Conservation (phyloP, 2,797 vertebrate species). For the Trachurus trachurus region DNA sequence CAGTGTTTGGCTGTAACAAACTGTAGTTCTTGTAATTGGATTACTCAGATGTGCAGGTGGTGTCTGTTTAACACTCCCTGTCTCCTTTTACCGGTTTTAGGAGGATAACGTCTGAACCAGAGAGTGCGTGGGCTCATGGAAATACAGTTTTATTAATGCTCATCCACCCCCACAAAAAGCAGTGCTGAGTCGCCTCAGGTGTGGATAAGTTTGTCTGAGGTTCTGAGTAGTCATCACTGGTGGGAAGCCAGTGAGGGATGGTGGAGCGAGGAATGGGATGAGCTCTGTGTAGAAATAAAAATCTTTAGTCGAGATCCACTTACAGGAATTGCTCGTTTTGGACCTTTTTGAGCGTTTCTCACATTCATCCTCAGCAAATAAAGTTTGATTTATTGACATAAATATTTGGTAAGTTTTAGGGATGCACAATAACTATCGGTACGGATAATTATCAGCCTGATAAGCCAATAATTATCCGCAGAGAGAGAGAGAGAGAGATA, state of each 20-base stretch:
- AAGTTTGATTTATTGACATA: neutral
- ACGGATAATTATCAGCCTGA: too few relatives aligned
- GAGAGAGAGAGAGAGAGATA: too few relatives aligned
- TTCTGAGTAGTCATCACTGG: neutral
- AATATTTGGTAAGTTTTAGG: neutral
- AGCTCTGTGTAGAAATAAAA: neutral
- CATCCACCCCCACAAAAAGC: neutral
- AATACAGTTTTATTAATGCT: neutral
- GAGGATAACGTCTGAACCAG: neutral
- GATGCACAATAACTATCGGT: too few relatives aligned
- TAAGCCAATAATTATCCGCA: too few relatives aligned
- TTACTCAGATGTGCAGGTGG: neutral
- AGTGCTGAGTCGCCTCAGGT: neutral
- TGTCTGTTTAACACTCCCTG: conserved; percentile 5
- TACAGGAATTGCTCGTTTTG: neutral
- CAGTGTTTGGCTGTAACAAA: conserved; percentile 21
- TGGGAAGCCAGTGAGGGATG: conserved; percentile 20
- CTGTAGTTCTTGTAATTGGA: conserved; percentile 30
- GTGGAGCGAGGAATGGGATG: neutral
- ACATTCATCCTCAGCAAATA: neutral
- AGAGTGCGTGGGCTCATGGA: neutral
- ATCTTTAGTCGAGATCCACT: neutral
- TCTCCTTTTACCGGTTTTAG: neutral
- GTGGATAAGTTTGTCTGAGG: neutral
- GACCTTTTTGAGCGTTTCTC: neutral